Evolutionary conservation across 2,113 vertebrate genomes (phyloP).

Genomic region (Oophaga pumilio): DNA sequence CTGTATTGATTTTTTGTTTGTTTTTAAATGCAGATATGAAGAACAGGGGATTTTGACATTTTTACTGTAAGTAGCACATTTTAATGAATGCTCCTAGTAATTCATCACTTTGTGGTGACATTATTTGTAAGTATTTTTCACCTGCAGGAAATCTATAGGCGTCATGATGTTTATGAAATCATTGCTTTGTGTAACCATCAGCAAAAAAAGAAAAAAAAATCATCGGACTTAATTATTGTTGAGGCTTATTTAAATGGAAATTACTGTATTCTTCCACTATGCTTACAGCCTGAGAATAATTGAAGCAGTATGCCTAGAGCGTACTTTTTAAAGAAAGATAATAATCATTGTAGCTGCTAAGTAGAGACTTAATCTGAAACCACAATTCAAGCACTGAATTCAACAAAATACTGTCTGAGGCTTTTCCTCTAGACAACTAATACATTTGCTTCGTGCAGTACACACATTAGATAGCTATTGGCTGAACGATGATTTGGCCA

Average conservation of each 20-base stretch:
- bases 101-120: constrained; percentile 3
- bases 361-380: not conserved
- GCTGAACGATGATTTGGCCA: too few relatives aligned
- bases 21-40: not conserved
- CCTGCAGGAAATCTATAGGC: not conserved
- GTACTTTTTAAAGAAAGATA: not conserved
- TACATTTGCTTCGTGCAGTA: not conserved
- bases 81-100: constrained; percentile 4
- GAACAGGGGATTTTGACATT: constrained; percentile 29
- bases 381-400: not conserved
- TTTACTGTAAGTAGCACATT: constrained; percentile 17
- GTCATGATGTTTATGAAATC: not conserved
- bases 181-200: not conserved
- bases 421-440: not conserved
- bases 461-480: too few relatives aligned
- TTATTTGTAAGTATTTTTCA: constrained; percentile 19
- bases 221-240: not conserved
- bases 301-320: not conserved
- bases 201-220: not conserved
- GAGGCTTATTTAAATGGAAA: not conserved
- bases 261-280: not conserved
- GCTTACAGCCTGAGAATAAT: not conserved
- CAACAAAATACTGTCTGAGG: not conserved
- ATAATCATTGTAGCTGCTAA: not conserved
- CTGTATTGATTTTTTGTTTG: constrained; percentile 30